These are phyloP conservation scores for Xenopus borealis DNA, from an alignment of 2,113 vertebrate genomes.

Conservation along the genomic window DNA sequence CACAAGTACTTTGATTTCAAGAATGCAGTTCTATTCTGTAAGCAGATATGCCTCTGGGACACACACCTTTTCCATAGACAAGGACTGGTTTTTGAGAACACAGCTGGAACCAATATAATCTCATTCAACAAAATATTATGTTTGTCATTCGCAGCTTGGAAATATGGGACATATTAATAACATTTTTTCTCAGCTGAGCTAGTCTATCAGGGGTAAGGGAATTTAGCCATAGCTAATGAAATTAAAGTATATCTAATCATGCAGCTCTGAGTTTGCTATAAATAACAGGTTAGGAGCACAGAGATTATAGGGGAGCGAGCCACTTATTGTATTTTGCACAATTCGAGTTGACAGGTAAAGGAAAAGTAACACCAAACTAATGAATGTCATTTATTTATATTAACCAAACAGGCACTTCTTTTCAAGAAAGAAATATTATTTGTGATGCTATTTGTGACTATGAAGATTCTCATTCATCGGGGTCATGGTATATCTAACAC, in stretches of 20 bases:
- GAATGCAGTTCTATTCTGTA: slow-evolving; percentile 15
- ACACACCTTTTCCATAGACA: slow-evolving; percentile 32
- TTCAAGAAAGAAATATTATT: no score
- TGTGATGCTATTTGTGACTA: no score
- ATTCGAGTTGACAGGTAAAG: no score
- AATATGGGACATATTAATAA: slow-evolving; percentile 28
- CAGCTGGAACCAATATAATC: slow-evolving; percentile 38
- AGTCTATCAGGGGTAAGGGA: slow-evolving; percentile 5
- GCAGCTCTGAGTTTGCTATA: slow-evolving; percentile 3
- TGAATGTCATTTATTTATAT: no score
- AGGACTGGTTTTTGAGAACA: neutral
- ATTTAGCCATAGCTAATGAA: slow-evolving; percentile 2
- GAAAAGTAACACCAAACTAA: no score
- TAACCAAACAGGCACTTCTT: no score
- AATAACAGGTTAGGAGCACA: neutral
- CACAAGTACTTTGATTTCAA: slow-evolving; percentile 14
- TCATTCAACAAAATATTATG: slow-evolving; percentile 19
- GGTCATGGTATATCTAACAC: no score
- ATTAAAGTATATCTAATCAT: slow-evolving; percentile 17
- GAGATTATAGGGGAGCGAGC: no score
- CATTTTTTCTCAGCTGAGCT: slow-evolving; percentile 16
- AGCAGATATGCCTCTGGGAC: slow-evolving; percentile 32
- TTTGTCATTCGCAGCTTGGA: slow-evolving; percentile 31
- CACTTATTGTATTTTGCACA: no score
- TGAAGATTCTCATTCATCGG: no score